phyloP scores from a whole-genome alignment of 2,113 vertebrate genomes.

The Fukomys damarensis region DNA sequence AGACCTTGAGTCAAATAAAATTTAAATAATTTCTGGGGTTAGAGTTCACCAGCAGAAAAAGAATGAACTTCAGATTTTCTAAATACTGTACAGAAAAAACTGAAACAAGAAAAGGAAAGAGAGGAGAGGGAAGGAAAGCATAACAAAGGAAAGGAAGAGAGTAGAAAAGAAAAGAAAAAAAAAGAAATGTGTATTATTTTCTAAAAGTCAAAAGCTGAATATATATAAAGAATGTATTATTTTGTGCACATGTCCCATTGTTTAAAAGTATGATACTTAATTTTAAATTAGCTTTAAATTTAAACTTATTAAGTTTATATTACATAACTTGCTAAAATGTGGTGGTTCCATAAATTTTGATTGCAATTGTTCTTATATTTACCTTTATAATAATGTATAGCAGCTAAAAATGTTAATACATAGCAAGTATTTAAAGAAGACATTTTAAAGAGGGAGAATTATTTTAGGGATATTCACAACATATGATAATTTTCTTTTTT shows the following conservation, averaged over 20 bases:
- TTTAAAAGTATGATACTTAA: neutral
- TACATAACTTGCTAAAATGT: neutral
- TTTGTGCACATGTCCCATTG: neutral
- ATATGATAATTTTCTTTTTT: neutral
- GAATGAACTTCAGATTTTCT: neutral
- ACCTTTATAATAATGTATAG: neutral
- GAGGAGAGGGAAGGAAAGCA: no score
- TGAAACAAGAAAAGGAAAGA: neutral
- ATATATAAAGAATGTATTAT: neutral
- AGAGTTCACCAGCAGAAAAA: neutral
- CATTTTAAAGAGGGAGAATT: neutral
- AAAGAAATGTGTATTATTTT: neutral
- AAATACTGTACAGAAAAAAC: neutral
- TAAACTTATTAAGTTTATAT: no score
- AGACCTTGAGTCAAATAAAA: no score
- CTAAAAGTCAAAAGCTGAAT: neutral
- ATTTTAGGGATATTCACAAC: neutral
- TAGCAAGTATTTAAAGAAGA: neutral
- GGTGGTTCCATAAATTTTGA: neutral
- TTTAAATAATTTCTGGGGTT: neutral
- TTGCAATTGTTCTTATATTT: neutral
- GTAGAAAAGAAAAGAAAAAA: no score
- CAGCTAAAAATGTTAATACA: neutral
- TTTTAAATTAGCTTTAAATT: no score
- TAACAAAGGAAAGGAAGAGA: no score